Conservation (phyloP, 2,888 invertebrate species). For the Drosophila borealis region DNA sequence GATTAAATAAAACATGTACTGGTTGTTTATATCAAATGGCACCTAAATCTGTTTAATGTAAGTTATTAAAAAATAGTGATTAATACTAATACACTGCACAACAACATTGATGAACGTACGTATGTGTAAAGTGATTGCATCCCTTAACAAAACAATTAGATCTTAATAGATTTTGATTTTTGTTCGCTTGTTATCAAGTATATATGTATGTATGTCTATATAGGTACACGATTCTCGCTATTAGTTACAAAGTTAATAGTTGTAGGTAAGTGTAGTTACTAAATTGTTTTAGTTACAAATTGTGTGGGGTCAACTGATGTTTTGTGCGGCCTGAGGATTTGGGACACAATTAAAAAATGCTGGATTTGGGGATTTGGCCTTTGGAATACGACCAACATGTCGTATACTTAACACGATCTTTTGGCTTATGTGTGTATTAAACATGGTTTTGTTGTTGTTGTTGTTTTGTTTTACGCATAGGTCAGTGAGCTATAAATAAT, state of each 20-base stretch:
- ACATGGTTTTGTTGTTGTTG: neutral
- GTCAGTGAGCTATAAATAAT: conserved; percentile 70
- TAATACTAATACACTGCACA: conserved; percentile 51
- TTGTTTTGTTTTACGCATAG: conserved; percentile 41
- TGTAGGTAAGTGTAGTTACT: conserved; percentile 18
- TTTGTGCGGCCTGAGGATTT: conserved; percentile 40
- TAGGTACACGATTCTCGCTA: conserved; percentile 66
- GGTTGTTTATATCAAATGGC: conserved; percentile 62
- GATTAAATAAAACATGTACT: conserved; percentile 12
- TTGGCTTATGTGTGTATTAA: conserved; percentile 43
- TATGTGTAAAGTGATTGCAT: conserved; percentile 22
- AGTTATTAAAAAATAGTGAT: conserved; percentile 42
- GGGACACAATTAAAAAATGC: conserved; percentile 15
- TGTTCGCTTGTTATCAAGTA: conserved; percentile 50
- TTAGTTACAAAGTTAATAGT: conserved; percentile 48
- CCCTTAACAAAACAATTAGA: conserved; percentile 34
- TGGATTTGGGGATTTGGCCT: conserved; percentile 35
- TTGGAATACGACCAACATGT: conserved; percentile 12
- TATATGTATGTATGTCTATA: conserved; percentile 6
- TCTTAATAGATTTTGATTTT: conserved; percentile 60
- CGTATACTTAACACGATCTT: conserved; percentile 29
- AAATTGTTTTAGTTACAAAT: conserved; percentile 48
- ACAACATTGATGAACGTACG: conserved; percentile 38
- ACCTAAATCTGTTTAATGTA: conserved; percentile 63
- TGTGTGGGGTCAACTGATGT: conserved; percentile 7